Conservation (phyloP, 2,113 vertebrate genomes). For the Dicentrarchus labrax region DNA sequence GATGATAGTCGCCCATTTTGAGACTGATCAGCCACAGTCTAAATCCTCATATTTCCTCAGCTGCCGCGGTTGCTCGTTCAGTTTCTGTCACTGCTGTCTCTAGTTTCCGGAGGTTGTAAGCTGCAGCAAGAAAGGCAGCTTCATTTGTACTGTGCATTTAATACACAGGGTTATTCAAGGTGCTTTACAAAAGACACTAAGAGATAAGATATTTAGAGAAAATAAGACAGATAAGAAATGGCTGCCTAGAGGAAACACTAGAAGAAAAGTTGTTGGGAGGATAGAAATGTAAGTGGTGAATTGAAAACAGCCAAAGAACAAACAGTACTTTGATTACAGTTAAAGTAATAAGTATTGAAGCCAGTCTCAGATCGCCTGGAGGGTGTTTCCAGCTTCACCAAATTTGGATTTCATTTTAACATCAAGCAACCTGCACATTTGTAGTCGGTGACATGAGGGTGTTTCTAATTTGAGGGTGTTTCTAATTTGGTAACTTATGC, state of each 20-base stretch:
- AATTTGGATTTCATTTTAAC: not conserved
- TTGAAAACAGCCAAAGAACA: not conserved
- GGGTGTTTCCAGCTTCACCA: not conserved
- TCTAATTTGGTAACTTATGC: not conserved
- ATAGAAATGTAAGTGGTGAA: not conserved
- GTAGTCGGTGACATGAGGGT: not conserved
- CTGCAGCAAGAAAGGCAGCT: not conserved
- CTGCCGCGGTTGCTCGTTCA: conserved; percentile 1
- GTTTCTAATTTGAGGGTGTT: too few species aligned
- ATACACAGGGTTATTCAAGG: conserved; percentile 6
- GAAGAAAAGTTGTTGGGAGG: not conserved
- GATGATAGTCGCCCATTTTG: conserved; percentile 34
- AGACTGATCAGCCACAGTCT: conserved; percentile 30
- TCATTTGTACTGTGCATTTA: conserved; percentile 2
- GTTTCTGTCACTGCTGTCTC: not conserved
- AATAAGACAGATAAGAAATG: not conserved
- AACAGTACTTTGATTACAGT: conserved; percentile 12
- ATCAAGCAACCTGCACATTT: not conserved
- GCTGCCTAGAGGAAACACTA: not conserved
- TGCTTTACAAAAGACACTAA: conserved; percentile 5
- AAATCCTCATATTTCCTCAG: conserved; percentile 24
- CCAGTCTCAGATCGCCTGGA: not conserved
- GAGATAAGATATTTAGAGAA: not conserved
- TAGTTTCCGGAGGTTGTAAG: conserved; percentile 1
- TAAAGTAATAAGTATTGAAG: not conserved